Evolutionary conservation across 2,888 invertebrate genomes (phyloP).

Genomic region (Helicoverpa assulta): DNA sequence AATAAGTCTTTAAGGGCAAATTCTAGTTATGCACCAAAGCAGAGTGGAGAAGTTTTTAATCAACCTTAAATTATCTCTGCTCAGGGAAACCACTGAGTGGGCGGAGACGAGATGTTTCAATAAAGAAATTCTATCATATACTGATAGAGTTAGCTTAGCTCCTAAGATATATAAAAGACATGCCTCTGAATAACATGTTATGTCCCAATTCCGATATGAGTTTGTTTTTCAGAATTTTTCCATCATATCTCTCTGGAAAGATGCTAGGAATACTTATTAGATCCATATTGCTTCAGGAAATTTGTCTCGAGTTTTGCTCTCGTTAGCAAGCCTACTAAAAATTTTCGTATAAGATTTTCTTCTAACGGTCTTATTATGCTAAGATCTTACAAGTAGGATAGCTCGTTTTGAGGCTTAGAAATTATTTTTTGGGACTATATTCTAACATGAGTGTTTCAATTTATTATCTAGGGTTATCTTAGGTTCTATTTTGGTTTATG

Average conservation of each 20-base stretch:
- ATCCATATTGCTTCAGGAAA: constrained; percentile 41
- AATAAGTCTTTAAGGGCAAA: too few relatives aligned
- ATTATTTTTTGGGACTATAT: not conserved
- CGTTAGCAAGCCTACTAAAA: constrained; percentile 35
- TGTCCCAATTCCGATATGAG: constrained; percentile 19
- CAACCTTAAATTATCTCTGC: too few relatives aligned
- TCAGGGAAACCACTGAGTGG: too few relatives aligned
- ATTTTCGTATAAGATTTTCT: not conserved
- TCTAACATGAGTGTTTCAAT: not conserved
- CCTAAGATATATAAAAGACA: not conserved
- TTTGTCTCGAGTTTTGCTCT: constrained; percentile 33
- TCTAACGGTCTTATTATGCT: not conserved
- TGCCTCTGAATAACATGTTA: not conserved
- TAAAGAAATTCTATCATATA: too few relatives aligned
- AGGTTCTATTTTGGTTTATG: too few relatives aligned
- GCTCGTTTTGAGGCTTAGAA: not conserved
- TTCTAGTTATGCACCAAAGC: too few relatives aligned
- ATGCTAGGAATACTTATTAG: constrained; percentile 45
- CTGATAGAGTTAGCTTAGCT: too few relatives aligned
- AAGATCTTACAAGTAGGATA: not conserved
- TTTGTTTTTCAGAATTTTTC: constrained; percentile 16
- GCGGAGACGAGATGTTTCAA: too few relatives aligned
- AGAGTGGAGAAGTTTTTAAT: too few relatives aligned
- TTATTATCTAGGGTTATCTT: too few relatives aligned
- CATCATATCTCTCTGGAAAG: constrained; percentile 19